Percentiles rank a stretch among this genome's conserved stretches.
phyloP scores from a whole-genome alignment of 2,888 invertebrate genomes.

The Lasioglossum marginatum region DNA sequence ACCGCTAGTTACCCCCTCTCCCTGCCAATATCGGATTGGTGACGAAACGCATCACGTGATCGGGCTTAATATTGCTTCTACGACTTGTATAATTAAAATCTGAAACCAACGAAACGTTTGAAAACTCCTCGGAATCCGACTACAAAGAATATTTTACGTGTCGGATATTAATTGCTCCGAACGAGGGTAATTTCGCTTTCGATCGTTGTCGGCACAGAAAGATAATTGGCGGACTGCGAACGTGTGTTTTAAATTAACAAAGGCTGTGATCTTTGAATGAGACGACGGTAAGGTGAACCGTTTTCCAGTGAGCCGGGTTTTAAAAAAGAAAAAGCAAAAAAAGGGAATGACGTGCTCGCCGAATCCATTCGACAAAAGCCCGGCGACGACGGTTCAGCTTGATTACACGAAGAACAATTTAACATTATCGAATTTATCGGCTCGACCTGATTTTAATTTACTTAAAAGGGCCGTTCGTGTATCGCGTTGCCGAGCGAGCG shows the following conservation, averaged over 20 bases:
- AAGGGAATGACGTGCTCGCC: not conserved
- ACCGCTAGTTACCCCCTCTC: too few relatives aligned
- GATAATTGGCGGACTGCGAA: not conserved
- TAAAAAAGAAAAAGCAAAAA: not conserved
- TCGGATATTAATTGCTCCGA: not conserved
- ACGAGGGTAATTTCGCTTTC: not conserved
- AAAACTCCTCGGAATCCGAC: not conserved
- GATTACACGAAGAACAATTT: conserved; percentile 37
- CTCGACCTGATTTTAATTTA: conserved; percentile 42
- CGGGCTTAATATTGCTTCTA: not conserved
- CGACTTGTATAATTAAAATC: not conserved
- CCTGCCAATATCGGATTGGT: too few relatives aligned
- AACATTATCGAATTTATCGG: conserved; percentile 46
- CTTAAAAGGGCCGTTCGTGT: conserved; percentile 33
- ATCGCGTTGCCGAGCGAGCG: not conserved
- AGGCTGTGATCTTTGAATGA: not conserved
- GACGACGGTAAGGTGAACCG: not conserved
- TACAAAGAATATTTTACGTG: not conserved
- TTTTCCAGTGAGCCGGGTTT: not conserved
- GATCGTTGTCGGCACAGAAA: not conserved
- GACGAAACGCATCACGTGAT: too few relatives aligned
- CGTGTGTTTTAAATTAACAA: not conserved
- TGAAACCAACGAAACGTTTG: not conserved
- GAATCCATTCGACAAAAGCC: conserved; percentile 7
- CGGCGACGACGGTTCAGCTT: not conserved